Base-by-base conservation (phyloP, 2,113 vertebrate species). In the Sterna hirundo region DNA sequence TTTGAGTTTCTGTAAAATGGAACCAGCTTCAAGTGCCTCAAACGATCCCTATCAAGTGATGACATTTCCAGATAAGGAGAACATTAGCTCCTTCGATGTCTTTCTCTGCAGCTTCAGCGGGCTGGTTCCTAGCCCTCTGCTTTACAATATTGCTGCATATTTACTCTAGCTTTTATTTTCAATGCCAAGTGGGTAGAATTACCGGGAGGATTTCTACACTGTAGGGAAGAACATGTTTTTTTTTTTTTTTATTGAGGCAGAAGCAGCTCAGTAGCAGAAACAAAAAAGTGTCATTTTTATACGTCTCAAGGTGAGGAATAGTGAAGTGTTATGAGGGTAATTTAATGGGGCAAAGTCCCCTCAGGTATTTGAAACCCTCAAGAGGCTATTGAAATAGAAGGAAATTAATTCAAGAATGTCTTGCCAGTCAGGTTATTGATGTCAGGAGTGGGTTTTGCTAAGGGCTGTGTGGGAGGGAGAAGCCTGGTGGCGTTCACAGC, bases 1-100 rank as follows among this genome's bases (percentile, higher is more conserved):
- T 93, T 80, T 64, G 75, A 94, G 78, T 95, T 93, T 91, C 95
- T 94, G 76, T 79, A 93, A 97, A 97, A 97, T 97, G 97, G 95
- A 96, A 97, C 94, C 95, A 90, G 66, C 74, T 89, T 97, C 89
- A 85, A 94, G 79, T 34, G 71, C 71, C 78, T 94, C 74, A 82
- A 89, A 87, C 1, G 29, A 97, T 84, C 92, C 58, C 78, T 88
- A 74, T 87, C 86, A 85, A 87, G 81, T 2, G 3, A 68, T 89
- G 86, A 79, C 70, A 83, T 95, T 96, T 93, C 88, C 81, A 91
- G 96, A 89, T 74, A 95, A 89, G 78, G 70, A 83, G 79, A 89
- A 80, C 42, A 38, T 69, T 62, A 87, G 64, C 70, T 94, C 62
- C 84, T 87, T 30, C 3, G 2, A 58, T 42, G 74, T 77, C 78